A percentile compares a stretch with the other conserved stretches of the same genome.
These are phyloP conservation scores for Tenebrio molitor DNA, from an alignment of 1,140 invertebrate species.

Conservation along the genomic window DNA sequence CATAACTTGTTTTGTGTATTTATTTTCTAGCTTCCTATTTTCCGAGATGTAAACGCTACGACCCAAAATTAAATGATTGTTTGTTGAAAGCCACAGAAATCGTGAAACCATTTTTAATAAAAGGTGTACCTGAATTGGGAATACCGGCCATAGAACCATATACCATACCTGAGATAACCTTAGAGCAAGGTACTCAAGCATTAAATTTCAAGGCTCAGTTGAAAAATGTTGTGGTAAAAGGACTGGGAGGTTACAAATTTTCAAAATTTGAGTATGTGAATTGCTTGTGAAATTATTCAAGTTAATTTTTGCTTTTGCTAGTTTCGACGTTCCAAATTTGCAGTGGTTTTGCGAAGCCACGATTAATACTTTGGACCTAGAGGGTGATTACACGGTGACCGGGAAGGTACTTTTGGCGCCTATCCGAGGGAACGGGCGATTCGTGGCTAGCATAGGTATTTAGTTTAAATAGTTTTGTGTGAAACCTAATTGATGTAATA, in stretches of 20 bases:
- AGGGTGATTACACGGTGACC: slow-evolving; percentile 53
- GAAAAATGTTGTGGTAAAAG: slow-evolving; percentile 74
- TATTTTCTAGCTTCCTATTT: slow-evolving; percentile 70
- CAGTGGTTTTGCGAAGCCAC: slow-evolving; percentile 51
- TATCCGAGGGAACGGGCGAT: slow-evolving; percentile 57
- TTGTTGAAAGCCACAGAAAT: slow-evolving; percentile 72
- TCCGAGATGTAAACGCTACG: slow-evolving; percentile 72
- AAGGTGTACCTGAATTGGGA: slow-evolving; percentile 76
- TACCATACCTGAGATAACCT: slow-evolving; percentile 72
- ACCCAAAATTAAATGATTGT: slow-evolving; percentile 74
- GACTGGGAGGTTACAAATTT: slow-evolving; percentile 65
- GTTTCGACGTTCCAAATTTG: slow-evolving; percentile 53
- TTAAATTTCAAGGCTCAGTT: slow-evolving; percentile 77
- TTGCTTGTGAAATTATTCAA: neutral
- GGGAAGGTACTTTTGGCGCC: slow-evolving; percentile 58
- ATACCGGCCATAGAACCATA: slow-evolving; percentile 77
- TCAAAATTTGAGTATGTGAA: slow-evolving; percentile 58
- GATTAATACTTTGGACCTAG: slow-evolving; percentile 45
- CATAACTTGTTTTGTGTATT: neutral
- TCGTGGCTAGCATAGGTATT: slow-evolving; percentile 53
- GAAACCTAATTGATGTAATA: too few relatives aligned
- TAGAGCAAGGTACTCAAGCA: slow-evolving; percentile 74
- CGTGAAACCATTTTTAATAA: slow-evolving; percentile 71
- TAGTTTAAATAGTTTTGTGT: too few relatives aligned
- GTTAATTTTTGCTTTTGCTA: slow-evolving; percentile 13